Conservation (phyloP, 2,797 vertebrate genomes). For the Scolopax bukidnonensis region DNA sequence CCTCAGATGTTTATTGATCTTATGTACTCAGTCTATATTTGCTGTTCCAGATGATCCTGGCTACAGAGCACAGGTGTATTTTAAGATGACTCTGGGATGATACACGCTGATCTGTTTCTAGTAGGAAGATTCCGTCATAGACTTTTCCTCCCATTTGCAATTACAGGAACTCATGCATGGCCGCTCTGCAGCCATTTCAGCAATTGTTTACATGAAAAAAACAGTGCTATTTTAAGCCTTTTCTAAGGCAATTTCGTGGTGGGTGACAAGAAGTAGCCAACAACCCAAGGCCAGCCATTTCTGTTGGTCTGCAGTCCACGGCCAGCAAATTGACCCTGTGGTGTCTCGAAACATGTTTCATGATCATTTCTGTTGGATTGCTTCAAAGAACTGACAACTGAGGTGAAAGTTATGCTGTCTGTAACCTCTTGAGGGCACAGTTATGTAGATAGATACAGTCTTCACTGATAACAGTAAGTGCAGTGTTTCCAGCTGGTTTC, state of each 20-base stretch:
- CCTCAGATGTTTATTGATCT: not conserved
- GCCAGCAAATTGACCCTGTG: not conserved
- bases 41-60: not conserved
- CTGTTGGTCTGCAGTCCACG: not conserved
- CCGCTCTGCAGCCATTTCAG: not conserved
- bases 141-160: not conserved
- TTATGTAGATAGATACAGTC: conserved; percentile 24
- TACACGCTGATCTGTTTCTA: not conserved
- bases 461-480: not conserved
- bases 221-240: not conserved
- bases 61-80: not conserved
- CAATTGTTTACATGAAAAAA: not conserved
- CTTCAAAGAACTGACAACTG: not conserved
- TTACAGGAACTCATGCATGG: not conserved
- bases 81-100: not conserved
- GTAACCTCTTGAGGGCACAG: conserved; percentile 55
- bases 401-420: conserved; percentile 34
- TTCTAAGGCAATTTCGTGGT: not conserved
- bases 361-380: not conserved
- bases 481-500: conserved; percentile 13
- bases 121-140: not conserved
- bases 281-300: not conserved
- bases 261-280: not conserved
- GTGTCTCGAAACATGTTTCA: not conserved
- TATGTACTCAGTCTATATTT: not conserved